Evolutionary conservation across 2,113 vertebrate genomes (phyloP).

Genomic region (Mastomys natalensis): DNA sequence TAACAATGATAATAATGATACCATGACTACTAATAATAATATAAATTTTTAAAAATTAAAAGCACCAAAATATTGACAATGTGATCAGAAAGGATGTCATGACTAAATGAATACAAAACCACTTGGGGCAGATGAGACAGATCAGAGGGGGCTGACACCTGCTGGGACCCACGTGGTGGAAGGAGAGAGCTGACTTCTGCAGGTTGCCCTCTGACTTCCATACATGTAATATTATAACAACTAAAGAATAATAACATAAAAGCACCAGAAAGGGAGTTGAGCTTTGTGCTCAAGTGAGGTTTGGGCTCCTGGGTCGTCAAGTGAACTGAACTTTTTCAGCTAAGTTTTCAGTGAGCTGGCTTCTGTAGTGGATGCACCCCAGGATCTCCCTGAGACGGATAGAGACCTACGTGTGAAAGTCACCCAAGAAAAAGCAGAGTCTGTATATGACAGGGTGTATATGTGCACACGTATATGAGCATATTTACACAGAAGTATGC

Average conservation of each 20-base stretch:
- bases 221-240: background rate
- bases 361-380: background rate
- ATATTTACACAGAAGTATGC: background rate
- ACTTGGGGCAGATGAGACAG: background rate
- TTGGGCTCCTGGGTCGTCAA: background rate
- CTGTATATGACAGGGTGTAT: background rate
- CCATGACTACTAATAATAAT: background rate
- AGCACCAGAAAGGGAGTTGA: background rate
- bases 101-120: constrained; percentile 51
- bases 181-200: background rate
- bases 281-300: background rate
- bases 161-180: background rate
- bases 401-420: background rate
- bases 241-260: background rate
- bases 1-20: too few relatives aligned
- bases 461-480: background rate
- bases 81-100: constrained; percentile 7
- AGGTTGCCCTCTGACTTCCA: background rate
- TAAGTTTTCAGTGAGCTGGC: background rate
- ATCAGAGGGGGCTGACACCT: background rate
- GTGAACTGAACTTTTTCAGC: background rate
- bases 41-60: background rate
- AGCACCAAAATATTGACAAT: background rate
- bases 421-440: constrained; percentile 17
- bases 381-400: background rate